phyloP scores from a whole-genome alignment of 2,888 invertebrate genomes.

The Lissonota sp. region DNA sequence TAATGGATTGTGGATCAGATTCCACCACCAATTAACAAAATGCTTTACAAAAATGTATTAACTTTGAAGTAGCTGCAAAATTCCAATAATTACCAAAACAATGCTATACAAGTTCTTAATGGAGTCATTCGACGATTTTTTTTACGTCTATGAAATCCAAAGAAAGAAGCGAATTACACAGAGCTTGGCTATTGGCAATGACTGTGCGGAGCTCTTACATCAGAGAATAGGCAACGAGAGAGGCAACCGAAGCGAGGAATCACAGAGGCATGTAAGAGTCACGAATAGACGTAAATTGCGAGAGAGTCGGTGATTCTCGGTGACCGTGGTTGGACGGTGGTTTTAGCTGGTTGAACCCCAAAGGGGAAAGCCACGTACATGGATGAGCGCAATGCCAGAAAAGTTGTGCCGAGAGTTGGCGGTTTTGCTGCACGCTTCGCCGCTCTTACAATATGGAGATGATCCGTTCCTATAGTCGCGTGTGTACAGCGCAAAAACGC shows the following conservation, averaged over 20 bases:
- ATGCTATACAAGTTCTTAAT: no score
- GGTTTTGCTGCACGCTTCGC: constrained; percentile 79
- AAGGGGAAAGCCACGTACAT: constrained; percentile 78
- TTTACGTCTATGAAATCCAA: no score
- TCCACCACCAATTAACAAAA: no score
- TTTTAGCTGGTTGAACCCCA: constrained; percentile 71
- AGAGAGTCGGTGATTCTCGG: constrained; percentile 44
- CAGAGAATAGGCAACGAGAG: constrained; percentile 71
- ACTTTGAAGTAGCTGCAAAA: no score
- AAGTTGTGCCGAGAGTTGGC: constrained; percentile 10
- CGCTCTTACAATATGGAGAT: constrained; percentile 79
- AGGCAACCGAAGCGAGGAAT: constrained; percentile 47
- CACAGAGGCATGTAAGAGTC: constrained; percentile 27
- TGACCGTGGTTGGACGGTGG: constrained; percentile 73
- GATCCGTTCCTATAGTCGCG: constrained; percentile 68
- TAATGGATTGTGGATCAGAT: no score
- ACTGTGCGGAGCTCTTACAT: constrained; percentile 72
- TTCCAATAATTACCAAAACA: no score
- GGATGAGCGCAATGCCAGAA: constrained; percentile 1
- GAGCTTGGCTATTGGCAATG: constrained; percentile 21
- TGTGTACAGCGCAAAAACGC: constrained; percentile 51
- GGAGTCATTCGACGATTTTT: no score
- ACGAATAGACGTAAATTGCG: constrained; percentile 1
- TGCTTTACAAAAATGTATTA: no score
- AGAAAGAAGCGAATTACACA: constrained; percentile 1